These are phyloP conservation scores for Tauraco erythrolophus DNA, from an alignment of 2,113 vertebrate species.

Conservation along the genomic window DNA sequence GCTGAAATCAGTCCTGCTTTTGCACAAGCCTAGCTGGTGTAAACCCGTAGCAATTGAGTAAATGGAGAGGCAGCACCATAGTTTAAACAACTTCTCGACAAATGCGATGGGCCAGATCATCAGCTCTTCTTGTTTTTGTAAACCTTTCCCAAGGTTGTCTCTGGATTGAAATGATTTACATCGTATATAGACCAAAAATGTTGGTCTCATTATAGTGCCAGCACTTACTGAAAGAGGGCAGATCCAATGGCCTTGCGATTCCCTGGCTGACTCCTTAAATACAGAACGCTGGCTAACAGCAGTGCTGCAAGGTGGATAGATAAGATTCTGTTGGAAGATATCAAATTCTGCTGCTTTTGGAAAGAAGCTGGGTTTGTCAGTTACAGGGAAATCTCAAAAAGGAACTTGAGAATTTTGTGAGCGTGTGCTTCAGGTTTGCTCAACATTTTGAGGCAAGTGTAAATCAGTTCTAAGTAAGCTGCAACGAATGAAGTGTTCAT, in stretches of 20 bases:
- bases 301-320: not conserved
- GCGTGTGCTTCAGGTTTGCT: slow-evolving; percentile 25
- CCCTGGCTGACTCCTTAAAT: not conserved
- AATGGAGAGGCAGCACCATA: not conserved
- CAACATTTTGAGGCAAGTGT: slow-evolving; percentile 45
- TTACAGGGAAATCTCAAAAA: not conserved
- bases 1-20: not conserved
- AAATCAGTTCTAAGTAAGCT: slow-evolving; percentile 68
- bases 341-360: not conserved
- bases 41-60: not conserved
- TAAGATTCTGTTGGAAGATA: not conserved
- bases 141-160: not conserved
- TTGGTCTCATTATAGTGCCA: not conserved
- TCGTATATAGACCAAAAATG: not conserved
- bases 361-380: not conserved
- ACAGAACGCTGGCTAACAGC: not conserved
- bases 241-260: not conserved
- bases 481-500: slow-evolving; percentile 32
- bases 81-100: not conserved
- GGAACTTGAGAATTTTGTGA: not conserved
- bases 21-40: not conserved
- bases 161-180: not conserved
- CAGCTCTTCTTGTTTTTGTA: not conserved
- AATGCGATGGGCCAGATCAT: not conserved
- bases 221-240: not conserved